Evolutionary conservation across 23 tunicate genomes (phyloP), one percentile per base, ranked within the genome.

Genomic region (Oikopleura dioica): DNA sequence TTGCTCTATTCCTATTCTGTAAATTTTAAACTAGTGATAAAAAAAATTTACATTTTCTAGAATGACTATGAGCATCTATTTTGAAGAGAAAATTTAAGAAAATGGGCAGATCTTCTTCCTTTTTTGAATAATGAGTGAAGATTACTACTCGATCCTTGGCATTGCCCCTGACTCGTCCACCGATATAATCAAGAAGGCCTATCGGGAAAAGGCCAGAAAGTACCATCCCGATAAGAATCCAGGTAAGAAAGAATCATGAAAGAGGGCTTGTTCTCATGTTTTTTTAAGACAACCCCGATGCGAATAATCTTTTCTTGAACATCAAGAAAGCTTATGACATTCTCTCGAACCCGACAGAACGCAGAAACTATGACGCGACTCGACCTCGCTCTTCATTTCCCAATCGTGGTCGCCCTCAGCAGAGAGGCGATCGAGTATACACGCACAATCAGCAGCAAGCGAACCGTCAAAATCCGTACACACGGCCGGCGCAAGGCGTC

Each of bases 291-390:
- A 44, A 9, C 26, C 72, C 72, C 2, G 26, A 63, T 28, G 72
- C 72, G 33, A 63, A 63, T 21, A 31, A 63, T 12, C 30, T 63
- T 2, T 63, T 63, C 33, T 28, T 24, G 4, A 63, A 63, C 16
- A 63, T 63, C 30, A 63, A 63, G 33, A 63, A 63, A 63, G 72
- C 72, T 2, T 63, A 63, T 31, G 72, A 63, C 26, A 63, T 63
- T 16, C 26, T 63, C 16, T 63, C 72, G 5, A 28, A 63, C 33
- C 72, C 72, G 33, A 2, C 30, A 23, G 72, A 63, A 63, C 16
- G 33, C 30, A 23, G 72, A 5, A 63, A 63, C 4, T 63, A 63
- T 28, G 72, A 63, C 72, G 30, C 72, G 5, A 63, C 72, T 2
- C 72, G 72, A 23, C 4, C 33, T 63, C n/a, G n/a, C n/a, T n/a